Percentiles rank a stretch among this genome's conserved stretches.
phyloP scores from a whole-genome alignment of 1,140 invertebrate genomes.

The Bombus consobrinus region DNA sequence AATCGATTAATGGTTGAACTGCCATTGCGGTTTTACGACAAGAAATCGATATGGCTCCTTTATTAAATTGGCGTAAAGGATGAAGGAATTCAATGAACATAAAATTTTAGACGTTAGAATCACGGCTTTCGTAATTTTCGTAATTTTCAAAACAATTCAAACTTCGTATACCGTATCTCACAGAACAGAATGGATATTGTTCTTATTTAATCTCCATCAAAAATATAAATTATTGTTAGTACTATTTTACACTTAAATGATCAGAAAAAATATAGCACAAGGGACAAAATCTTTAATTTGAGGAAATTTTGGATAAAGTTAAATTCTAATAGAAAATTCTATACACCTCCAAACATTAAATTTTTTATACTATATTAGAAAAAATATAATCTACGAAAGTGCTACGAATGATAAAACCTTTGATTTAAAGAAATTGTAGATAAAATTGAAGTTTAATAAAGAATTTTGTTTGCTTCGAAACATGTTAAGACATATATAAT shows the following conservation, averaged over 20 bases:
- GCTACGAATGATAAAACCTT: neutral
- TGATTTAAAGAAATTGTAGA: neutral
- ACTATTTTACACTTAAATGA: neutral
- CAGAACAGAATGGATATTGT: neutral
- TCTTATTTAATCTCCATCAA: neutral
- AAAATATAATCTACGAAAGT: neutral
- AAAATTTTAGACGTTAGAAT: neutral
- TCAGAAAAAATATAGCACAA: neutral
- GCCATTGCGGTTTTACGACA: slow-evolving; percentile 69
- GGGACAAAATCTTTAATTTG: too few relatives aligned
- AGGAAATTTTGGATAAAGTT: too few relatives aligned
- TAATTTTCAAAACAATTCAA: neutral
- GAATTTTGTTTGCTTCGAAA: neutral
- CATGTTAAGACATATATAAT: too few relatives aligned
- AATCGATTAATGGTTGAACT: slow-evolving; percentile 72
- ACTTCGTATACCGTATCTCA: neutral
- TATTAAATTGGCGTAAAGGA: neutral
- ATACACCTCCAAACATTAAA: neutral
- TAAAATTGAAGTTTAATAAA: neutral
- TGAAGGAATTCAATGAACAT: neutral
- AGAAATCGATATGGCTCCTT: slow-evolving; percentile 61
- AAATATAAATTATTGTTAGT: neutral
- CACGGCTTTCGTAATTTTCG: too few relatives aligned
- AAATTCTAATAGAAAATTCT: too few relatives aligned
- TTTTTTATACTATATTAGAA: neutral